Conservation (phyloP, 2,888 invertebrate species). For the Thymelicus lineola region DNA sequence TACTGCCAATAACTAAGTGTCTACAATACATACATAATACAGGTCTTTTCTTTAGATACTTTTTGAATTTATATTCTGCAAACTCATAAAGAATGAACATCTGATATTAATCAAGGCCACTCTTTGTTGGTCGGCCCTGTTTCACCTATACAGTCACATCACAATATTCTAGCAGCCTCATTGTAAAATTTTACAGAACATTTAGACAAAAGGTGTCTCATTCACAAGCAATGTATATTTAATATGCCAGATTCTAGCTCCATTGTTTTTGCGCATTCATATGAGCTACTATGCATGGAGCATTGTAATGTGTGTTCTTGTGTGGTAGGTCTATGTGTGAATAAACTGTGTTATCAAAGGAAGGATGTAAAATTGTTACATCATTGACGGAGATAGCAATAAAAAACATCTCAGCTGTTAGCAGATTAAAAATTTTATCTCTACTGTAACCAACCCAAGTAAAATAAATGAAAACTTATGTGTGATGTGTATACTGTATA, state of each 20-base stretch:
- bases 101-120: background rate
- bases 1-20: no score
- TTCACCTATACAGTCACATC: background rate
- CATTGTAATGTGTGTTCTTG: background rate
- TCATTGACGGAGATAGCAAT: no score
- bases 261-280: slow-evolving; percentile 29
- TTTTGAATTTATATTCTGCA: no score
- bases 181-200: slow-evolving; percentile 16
- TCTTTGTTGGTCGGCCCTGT: background rate
- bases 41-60: no score
- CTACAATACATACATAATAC: no score
- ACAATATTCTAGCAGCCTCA: background rate
- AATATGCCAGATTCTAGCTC: slow-evolving; percentile 10
- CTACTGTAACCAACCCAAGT: no score
- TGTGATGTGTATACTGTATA: background rate
- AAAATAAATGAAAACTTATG: background rate
- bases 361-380: no score
- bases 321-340: background rate
- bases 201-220: slow-evolving; percentile 18
- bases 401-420: no score
- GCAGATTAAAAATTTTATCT: no score
- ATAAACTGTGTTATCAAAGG: background rate
- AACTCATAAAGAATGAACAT: slow-evolving; percentile 1
- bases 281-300: slow-evolving; percentile 13
- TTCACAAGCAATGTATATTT: slow-evolving; percentile 16